Percentiles rank a stretch among this genome's conserved stretches.
phyloP scores from a whole-genome alignment of 2,113 vertebrate species.

The Tupaia tana region DNA sequence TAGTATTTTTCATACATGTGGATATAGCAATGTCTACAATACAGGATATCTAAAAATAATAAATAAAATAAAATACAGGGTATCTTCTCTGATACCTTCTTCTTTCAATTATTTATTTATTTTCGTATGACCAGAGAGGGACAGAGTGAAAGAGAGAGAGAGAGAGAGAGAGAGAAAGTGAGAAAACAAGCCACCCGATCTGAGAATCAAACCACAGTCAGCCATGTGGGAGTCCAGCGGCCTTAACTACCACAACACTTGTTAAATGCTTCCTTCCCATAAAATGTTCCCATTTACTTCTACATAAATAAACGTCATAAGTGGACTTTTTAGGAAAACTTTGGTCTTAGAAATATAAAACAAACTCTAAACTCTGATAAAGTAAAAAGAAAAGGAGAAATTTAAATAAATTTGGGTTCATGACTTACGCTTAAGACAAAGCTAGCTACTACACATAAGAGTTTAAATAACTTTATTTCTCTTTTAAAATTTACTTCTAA shows the following conservation, averaged over 20 bases:
- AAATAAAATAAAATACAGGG: no score
- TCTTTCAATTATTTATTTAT: no score
- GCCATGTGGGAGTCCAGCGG: no score
- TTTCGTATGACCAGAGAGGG: no score
- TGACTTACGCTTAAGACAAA: constrained; percentile 37
- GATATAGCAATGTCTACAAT: neutral
- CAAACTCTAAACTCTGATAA: constrained; percentile 36
- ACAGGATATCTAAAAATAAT: neutral
- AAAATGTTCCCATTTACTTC: constrained; percentile 32
- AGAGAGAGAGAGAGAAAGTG: no score
- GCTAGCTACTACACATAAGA: neutral
- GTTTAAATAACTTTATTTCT: constrained; percentile 50
- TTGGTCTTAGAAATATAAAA: constrained; percentile 43
- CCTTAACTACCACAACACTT: no score
- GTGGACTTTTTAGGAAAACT: neutral
- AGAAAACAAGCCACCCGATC: no score
- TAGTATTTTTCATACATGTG: neutral
- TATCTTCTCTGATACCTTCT: no score
- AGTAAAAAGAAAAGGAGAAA: constrained; percentile 12
- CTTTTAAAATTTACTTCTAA: constrained; percentile 49
- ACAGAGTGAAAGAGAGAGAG: no score
- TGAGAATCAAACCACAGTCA: no score
- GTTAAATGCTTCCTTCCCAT: neutral
- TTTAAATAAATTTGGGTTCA: constrained; percentile 23
- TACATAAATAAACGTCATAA: neutral